Evolutionary conservation across 1,140 invertebrate species (phyloP).

Genomic region (Philotrypesis tridentata): DNA sequence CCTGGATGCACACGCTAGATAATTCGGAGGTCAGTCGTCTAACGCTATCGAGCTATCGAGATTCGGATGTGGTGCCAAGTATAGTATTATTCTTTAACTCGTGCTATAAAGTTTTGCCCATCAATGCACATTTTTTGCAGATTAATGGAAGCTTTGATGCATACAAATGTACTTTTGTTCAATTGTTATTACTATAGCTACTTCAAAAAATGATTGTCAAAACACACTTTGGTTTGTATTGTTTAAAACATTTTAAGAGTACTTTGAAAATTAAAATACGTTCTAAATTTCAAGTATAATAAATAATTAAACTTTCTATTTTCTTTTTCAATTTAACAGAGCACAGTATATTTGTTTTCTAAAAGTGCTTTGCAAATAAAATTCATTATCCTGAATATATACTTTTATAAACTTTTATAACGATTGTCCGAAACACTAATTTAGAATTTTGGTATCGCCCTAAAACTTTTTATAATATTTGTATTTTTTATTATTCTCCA

Average conservation of each 20-base stretch:
- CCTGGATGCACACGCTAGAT: slow-evolving; percentile 59
- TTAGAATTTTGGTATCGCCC: too few relatives aligned
- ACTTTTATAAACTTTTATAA: too few relatives aligned
- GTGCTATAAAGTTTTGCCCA: not conserved
- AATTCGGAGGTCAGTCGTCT: slow-evolving; percentile 71
- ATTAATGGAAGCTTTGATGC: not conserved
- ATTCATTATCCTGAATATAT: too few relatives aligned
- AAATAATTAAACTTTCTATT: too few relatives aligned
- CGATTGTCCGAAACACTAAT: too few relatives aligned
- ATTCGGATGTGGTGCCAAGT: slow-evolving; percentile 66
- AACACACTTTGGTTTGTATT: not conserved
- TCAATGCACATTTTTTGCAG: not conserved
- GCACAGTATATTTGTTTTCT: too few relatives aligned
- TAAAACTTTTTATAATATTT: too few relatives aligned
- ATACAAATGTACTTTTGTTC: not conserved
- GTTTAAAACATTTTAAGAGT: not conserved
- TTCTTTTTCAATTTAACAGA: too few relatives aligned
- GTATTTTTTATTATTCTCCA: too few relatives aligned
- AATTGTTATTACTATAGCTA: slow-evolving; percentile 10
- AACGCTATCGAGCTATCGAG: slow-evolving; percentile 70
- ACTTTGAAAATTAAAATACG: too few relatives aligned
- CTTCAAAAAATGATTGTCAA: slow-evolving; percentile 29
- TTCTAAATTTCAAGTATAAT: too few relatives aligned
- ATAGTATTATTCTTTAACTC: slow-evolving; percentile 44
- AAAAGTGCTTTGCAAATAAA: too few relatives aligned